Percentiles rank a stretch among this genome's conserved stretches.
These are phyloP conservation scores for Hybos culiciformis DNA, from an alignment of 2,888 invertebrate species.

Conservation along the genomic window DNA sequence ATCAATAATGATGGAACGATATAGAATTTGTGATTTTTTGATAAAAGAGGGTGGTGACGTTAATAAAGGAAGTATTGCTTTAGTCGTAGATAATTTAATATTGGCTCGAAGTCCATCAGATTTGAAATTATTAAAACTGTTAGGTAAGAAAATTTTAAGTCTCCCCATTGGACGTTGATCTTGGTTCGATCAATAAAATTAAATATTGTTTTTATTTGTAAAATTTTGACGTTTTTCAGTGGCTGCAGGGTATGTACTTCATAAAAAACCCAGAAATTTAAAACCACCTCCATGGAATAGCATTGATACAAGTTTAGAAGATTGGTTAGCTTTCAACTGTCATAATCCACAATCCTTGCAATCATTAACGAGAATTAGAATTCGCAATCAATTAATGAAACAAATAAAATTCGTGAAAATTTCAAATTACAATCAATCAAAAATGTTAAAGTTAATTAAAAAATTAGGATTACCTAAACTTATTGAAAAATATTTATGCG, in stretches of 20 bases:
- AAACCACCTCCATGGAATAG: slow-evolving; percentile 11
- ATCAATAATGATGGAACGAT: slow-evolving; percentile 36
- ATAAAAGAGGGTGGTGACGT: slow-evolving; percentile 30
- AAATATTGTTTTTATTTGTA: too few relatives aligned
- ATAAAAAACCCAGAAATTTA: slow-evolving; percentile 11
- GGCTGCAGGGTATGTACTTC: slow-evolving; percentile 24
- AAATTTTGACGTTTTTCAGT: slow-evolving; percentile 6
- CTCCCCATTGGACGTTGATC: too few relatives aligned
- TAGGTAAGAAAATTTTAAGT: too few relatives aligned
- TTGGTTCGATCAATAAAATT: too few relatives aligned
- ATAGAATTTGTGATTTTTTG: slow-evolving; percentile 28
- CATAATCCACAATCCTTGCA: slow-evolving; percentile 26
- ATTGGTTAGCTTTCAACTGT: slow-evolving; percentile 16
- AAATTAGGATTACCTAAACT: slow-evolving; percentile 25
- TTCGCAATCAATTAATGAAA: slow-evolving; percentile 22
- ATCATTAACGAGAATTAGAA: slow-evolving; percentile 24
- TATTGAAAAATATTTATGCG: slow-evolving; percentile 25
- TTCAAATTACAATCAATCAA: slow-evolving; percentile 21
- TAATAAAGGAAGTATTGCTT: slow-evolving; percentile 22
- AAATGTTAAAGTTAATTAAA: slow-evolving; percentile 24
- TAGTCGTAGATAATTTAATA: slow-evolving; percentile 24
- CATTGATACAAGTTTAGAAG: slow-evolving; percentile 14
- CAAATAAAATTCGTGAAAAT: slow-evolving; percentile 21
- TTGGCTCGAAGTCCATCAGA: slow-evolving; percentile 17
- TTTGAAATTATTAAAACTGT: slow-evolving; percentile 22